Conservation (phyloP, 2,888 invertebrate genomes). For the Andrena hattorfiana region DNA sequence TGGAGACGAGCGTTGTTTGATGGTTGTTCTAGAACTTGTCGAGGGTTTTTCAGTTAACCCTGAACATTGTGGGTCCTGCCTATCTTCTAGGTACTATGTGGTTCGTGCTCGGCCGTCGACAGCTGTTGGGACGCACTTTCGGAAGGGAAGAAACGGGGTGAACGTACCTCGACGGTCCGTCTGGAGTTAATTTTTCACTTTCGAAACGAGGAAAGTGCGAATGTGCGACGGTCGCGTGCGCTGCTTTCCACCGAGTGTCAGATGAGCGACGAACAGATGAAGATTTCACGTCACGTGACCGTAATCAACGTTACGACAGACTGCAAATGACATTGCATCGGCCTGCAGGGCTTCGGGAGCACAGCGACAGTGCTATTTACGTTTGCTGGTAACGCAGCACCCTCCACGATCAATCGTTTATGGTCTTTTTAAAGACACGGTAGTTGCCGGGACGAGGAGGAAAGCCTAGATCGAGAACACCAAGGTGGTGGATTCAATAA, state of each 20-base stretch:
- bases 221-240: slow-evolving; percentile 8
- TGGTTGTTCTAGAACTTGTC: too few species aligned
- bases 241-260: slow-evolving; percentile 26
- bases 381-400: neutral
- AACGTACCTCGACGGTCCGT: neutral
- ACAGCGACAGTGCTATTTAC: slow-evolving; percentile 1
- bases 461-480: neutral
- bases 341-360: neutral
- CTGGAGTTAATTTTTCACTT: slow-evolving; percentile 7
- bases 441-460: neutral
- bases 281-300: slow-evolving; percentile 18
- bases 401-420: neutral
- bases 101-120: neutral
- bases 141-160: neutral
- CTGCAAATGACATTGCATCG: neutral
- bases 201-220: neutral
- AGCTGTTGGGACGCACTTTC: neutral
- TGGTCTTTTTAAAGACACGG: neutral
- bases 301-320: slow-evolving; percentile 8
- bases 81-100: neutral
- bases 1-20: too few species aligned
- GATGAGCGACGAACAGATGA: slow-evolving; percentile 46
- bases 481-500: slow-evolving; percentile 14
- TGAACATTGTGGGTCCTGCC: too few species aligned
- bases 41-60: too few species aligned